Evolutionary conservation across 2,888 invertebrate species (phyloP).

Genomic region (Hipparchia sbordonii): DNA sequence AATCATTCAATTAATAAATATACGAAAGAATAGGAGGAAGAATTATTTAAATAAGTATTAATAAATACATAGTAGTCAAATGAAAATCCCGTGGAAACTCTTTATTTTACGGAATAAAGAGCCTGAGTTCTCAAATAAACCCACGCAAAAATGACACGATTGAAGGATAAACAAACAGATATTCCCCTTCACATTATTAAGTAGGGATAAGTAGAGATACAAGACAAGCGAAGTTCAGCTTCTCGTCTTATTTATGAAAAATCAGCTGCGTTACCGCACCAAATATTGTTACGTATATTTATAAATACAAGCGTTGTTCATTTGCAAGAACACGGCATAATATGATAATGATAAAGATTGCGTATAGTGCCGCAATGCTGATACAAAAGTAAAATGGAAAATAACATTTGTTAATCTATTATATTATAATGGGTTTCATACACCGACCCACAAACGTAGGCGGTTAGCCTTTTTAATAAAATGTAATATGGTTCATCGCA

Average conservation of each 20-base stretch:
- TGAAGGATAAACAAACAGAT: too few relatives aligned
- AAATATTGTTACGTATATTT: slow-evolving; percentile 48
- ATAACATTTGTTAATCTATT: slow-evolving; percentile 29
- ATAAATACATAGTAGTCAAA: too few relatives aligned
- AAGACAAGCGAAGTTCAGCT: neutral
- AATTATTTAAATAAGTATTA: too few relatives aligned
- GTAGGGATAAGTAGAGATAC: too few relatives aligned
- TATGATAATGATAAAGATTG: slow-evolving; percentile 61
- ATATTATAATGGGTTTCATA: slow-evolving; percentile 11
- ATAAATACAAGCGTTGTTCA: slow-evolving; percentile 44
- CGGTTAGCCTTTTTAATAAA: slow-evolving; percentile 17
- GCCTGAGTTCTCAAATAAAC: too few relatives aligned
- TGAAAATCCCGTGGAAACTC: too few relatives aligned
- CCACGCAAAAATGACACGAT: too few relatives aligned
- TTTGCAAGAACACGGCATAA: slow-evolving; percentile 61
- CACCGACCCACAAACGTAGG: slow-evolving; percentile 8
- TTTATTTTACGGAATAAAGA: too few relatives aligned
- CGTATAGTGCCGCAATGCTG: slow-evolving; percentile 47
- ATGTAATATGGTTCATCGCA: slow-evolving; percentile 21
- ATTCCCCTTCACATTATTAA: too few relatives aligned
- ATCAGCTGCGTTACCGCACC: slow-evolving; percentile 28
- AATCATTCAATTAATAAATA: too few relatives aligned
- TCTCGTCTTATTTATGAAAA: neutral
- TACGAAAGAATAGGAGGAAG: too few relatives aligned
- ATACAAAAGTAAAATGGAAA: slow-evolving; percentile 42